Evolutionary conservation across 2,113 vertebrate genomes (phyloP).

Genomic region (Myrmecobius fasciatus): DNA sequence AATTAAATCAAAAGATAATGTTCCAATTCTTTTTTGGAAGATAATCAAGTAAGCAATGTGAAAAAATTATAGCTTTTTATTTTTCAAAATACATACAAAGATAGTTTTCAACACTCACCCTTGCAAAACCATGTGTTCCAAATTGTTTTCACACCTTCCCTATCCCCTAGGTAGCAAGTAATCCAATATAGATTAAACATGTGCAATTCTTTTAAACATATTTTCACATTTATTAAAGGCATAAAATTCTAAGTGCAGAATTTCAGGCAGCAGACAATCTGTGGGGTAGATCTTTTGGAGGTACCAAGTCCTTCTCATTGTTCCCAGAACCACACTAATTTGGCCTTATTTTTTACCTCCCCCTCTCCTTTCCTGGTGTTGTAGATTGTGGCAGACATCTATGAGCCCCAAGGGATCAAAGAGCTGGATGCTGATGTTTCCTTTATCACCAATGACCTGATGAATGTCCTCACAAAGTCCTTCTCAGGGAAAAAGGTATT

Average conservation of each 20-base stretch:
- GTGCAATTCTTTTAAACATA: too few species aligned
- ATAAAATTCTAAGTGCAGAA: neutral
- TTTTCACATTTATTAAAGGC: neutral
- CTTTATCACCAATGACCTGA: constrained; percentile 84
- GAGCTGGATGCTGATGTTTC: constrained; percentile 84
- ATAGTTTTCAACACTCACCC: too few species aligned
- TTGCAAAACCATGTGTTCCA: too few species aligned
- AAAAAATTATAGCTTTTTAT: too few species aligned
- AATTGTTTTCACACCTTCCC: too few species aligned
- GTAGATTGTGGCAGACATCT: constrained; percentile 87
- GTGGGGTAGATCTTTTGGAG: neutral
- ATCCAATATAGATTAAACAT: too few species aligned
- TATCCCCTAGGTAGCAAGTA: too few species aligned
- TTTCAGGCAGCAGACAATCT: neutral
- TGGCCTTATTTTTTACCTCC: neutral
- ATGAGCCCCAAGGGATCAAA: constrained; percentile 86
- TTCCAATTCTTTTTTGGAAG: too few species aligned
- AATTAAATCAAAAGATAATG: too few species aligned
- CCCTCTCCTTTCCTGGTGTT: constrained; percentile 28
- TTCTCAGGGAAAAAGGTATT: constrained; percentile 84
- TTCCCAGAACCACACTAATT: neutral
- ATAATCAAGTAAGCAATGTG: too few species aligned
- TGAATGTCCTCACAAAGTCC: constrained; percentile 84
- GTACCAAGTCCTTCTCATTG: neutral
- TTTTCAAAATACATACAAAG: too few species aligned